phyloP scores from a whole-genome alignment of 2,113 vertebrate genomes.

The Chiloscyllium plagiosum region DNA sequence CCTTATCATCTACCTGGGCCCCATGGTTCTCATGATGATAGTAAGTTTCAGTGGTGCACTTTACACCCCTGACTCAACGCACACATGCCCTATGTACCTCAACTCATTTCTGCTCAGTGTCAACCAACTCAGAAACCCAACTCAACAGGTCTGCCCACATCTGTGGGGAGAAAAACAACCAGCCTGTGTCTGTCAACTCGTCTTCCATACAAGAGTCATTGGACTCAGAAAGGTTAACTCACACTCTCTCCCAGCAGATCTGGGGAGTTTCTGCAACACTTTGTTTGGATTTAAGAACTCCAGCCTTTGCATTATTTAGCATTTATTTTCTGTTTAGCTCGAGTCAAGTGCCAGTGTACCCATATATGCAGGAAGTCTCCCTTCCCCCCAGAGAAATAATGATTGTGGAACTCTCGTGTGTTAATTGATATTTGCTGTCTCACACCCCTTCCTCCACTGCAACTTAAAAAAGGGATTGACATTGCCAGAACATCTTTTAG shows the following conservation, averaged over 20 bases:
- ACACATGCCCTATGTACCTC: neutral
- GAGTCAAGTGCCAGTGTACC: rapidly evolving
- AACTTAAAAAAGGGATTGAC: neutral
- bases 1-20: slow-evolving; percentile 96
- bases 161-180: too few species aligned
- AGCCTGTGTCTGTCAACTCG: too few species aligned
- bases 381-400: too few species aligned
- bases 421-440: neutral
- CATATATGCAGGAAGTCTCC: neutral
- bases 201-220: too few species aligned
- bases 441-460: neutral
- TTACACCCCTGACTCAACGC: neutral
- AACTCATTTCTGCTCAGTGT: neutral
- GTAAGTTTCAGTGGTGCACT: slow-evolving; percentile 60
- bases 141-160: too few species aligned
- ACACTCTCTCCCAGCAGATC: too few species aligned
- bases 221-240: too few species aligned
- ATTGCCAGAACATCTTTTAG: neutral
- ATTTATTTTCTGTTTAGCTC: neutral
- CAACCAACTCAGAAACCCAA: neutral
- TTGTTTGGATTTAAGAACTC: too few species aligned
- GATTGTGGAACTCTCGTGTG: neutral
- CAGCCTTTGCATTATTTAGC: too few species aligned
- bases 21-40: slow-evolving; percentile 95
- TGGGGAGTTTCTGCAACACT: too few species aligned